Base-by-base conservation (phyloP, 2,797 vertebrate species). In the Meda fulgida region DNA sequence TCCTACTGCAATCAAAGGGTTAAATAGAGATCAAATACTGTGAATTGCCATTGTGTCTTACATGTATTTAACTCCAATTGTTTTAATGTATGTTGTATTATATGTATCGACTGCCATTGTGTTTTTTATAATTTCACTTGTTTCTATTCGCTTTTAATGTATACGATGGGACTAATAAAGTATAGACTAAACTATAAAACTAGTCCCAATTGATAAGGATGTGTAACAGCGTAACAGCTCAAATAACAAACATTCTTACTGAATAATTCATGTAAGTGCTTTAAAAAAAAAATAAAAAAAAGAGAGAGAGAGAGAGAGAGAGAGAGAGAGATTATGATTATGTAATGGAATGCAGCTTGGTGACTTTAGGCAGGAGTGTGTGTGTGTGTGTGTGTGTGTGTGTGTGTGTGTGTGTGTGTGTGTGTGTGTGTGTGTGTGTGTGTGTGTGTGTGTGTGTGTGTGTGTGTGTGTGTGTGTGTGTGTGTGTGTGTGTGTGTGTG, bases 271-370 rank as follows among this genome's bases (percentile, higher is more conserved):
- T 72, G 8, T 19, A 11, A 80, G 46, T 51, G 69, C 26, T 31
- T 58, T 63, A 65, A 16, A 40, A 46, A 5, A 48, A 11, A 46
- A 14, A 46, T 1, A 23, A 23, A 9, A 14, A 82, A 46, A 34
- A 83, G 73, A 78, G 10, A 81, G 38, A 81, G 80, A 87, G 78
- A 73, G 40, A 40, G 55, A 79, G 10, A 82, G 81, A 84, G 10
- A 34, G 51, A 87, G 65, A 78, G 65, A 84, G 60, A 88, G 85
- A 94, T 93, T 91, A 92, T 89, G 90, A 86, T 93, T 94, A 93
- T 85, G 91, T 90, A 94, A 94, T 87, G 46, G 83, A 90, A 93
- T 91, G 36, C 85, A 85, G 89, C 88, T 73, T 71, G 91, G 91
- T 89, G 87, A 65, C 38, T 80, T 75, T 46, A 67, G 76, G 76